phyloP scores from a whole-genome alignment of 1,140 invertebrate genomes.

The Anthonomus grandis region DNA sequence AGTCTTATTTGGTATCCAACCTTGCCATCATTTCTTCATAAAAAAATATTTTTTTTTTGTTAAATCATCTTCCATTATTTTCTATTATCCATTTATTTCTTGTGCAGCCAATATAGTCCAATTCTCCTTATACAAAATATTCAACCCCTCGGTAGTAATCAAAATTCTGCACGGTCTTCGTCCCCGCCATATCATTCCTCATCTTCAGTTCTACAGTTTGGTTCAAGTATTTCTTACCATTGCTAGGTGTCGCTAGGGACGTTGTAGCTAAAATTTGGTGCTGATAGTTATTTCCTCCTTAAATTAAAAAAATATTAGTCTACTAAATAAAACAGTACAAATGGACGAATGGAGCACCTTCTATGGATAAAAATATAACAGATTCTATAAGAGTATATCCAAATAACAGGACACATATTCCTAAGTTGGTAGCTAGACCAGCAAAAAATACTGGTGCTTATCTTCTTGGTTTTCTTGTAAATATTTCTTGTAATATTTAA shows the following conservation, averaged over 20 bases:
- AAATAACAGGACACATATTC: constrained; percentile 80
- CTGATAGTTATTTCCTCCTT: constrained; percentile 32
- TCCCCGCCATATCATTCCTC: constrained; percentile 61
- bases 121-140: constrained; percentile 92
- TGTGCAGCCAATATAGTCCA: constrained; percentile 85
- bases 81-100: constrained; percentile 71
- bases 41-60: no score
- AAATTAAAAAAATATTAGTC: no score
- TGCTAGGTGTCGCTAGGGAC: constrained; percentile 29
- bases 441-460: constrained; percentile 63
- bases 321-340: no score
- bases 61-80: no score
- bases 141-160: constrained; percentile 91
- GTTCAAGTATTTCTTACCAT: constrained; percentile 32
- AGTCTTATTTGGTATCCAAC: no score
- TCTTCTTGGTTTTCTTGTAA: constrained; percentile 58
- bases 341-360: no score
- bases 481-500: no score
- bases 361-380: constrained; percentile 88
- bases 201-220: constrained; percentile 41
- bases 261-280: constrained; percentile 43
- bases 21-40: no score
- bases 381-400: constrained; percentile 90
- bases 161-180: constrained; percentile 83
- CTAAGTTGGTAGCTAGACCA: constrained; percentile 79